Evolutionary conservation across 2,113 vertebrate genomes (phyloP).

Genomic region (Procavia capensis): DNA sequence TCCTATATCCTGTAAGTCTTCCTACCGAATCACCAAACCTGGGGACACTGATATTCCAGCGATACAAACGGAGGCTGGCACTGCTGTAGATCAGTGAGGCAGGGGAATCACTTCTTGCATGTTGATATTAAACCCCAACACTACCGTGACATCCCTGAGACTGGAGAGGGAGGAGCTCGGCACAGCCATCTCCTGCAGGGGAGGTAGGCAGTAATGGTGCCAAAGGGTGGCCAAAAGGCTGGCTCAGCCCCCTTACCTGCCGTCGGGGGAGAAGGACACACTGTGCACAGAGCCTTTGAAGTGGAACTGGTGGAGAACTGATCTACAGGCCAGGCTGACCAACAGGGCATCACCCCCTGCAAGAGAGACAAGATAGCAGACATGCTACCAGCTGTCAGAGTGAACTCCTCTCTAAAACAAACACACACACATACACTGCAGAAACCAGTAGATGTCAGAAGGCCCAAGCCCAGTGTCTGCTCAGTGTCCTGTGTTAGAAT

Average conservation of each 20-base stretch:
- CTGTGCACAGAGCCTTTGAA: constrained; percentile 96
- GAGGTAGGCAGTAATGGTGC: not conserved
- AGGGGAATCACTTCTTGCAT: not conserved
- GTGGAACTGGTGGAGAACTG: constrained; percentile 94
- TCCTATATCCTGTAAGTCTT: not conserved
- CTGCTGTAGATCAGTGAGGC: not conserved
- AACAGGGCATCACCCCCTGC: constrained; percentile 94
- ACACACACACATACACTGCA: not conserved
- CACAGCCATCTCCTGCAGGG: not conserved
- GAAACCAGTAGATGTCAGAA: not conserved
- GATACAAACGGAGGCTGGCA: not conserved
- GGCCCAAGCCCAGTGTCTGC: too few species aligned
- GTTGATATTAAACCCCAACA: not conserved
- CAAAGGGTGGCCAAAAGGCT: not conserved
- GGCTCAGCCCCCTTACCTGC: constrained; percentile 88
- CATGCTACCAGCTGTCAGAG: not conserved
- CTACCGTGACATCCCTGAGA: not conserved
- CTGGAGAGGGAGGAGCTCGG: not conserved
- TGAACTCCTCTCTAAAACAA: not conserved
- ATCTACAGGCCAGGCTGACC: constrained; percentile 92
- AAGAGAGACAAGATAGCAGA: constrained; percentile 22
- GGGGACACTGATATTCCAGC: not conserved
- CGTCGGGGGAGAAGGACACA: constrained; percentile 95
- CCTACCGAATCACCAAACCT: not conserved
- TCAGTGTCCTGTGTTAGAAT: not conserved